Evolutionary conservation across 2,888 invertebrate species (phyloP).

Genomic region (Stenolophus ochropezus): DNA sequence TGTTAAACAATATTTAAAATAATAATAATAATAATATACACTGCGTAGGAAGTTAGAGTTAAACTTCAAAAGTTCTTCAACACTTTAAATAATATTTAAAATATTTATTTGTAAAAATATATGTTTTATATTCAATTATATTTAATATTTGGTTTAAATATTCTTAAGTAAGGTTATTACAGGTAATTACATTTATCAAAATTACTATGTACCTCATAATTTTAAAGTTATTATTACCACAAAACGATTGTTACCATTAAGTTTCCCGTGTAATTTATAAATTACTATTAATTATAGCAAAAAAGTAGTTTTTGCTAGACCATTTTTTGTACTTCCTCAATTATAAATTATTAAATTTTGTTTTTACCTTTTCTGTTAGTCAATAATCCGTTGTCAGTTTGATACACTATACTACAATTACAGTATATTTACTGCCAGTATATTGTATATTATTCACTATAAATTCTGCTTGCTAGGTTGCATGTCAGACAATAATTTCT

Average conservation of each 20-base stretch:
- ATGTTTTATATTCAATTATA: too few species aligned
- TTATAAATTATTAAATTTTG: background rate
- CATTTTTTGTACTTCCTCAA: background rate
- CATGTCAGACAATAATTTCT: background rate
- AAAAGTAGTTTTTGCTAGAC: background rate
- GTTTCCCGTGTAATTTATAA: background rate
- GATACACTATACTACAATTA: background rate
- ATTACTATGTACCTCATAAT: background rate
- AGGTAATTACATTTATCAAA: too few species aligned
- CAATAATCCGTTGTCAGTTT: too few species aligned
- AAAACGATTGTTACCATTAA: background rate
- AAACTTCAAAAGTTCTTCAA: too few species aligned
- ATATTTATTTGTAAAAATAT: too few species aligned
- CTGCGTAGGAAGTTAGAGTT: too few species aligned
- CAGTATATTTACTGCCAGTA: background rate
- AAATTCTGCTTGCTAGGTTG: background rate
- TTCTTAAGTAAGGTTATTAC: too few species aligned
- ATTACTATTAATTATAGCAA: background rate
- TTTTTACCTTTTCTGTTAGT: background rate
- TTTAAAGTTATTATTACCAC: background rate
- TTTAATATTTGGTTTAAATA: too few species aligned
- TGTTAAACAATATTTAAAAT: too few species aligned
- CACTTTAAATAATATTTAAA: too few species aligned
- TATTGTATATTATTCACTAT: background rate
- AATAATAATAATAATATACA: too few species aligned